Conservation (phyloP, 2,888 invertebrate species). For the Penaeus monodon region DNA sequence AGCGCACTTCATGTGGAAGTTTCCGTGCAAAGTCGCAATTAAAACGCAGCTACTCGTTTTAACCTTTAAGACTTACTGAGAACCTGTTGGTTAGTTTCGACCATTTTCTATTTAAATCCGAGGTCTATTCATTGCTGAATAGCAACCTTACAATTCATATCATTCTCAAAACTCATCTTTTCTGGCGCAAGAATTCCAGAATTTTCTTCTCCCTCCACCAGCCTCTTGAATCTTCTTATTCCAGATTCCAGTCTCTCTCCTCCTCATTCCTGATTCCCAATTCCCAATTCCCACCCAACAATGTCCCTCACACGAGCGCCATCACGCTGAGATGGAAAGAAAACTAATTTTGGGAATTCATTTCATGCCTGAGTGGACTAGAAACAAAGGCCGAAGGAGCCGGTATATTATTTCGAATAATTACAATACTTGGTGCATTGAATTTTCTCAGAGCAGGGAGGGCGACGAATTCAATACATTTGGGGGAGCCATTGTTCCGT, state of each 20-base stretch:
- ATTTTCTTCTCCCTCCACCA: not conserved
- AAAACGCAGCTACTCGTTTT: too few species aligned
- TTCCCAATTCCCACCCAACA: constrained; percentile 52
- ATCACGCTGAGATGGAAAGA: constrained; percentile 56
- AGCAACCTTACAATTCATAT: too few species aligned
- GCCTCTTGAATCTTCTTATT: not conserved
- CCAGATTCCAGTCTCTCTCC: constrained; percentile 15
- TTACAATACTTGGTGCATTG: constrained; percentile 58
- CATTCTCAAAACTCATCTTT: not conserved
- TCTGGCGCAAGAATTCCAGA: not conserved
- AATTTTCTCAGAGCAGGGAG: constrained; percentile 30
- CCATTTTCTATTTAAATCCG: too few species aligned
- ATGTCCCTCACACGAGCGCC: constrained; percentile 40
- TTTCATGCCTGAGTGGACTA: constrained; percentile 48
- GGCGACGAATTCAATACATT: constrained; percentile 23
- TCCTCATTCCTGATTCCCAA: constrained; percentile 42
- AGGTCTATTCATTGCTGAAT: too few species aligned
- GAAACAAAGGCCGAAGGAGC: constrained; percentile 41
- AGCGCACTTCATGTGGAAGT: too few species aligned
- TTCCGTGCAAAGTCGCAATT: too few species aligned
- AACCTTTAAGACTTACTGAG: too few species aligned
- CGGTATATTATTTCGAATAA: constrained; percentile 57
- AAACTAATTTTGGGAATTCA: constrained; percentile 62
- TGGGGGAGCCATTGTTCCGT: not conserved
- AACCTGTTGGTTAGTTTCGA: too few species aligned